Percentiles rank a stretch among this genome's conserved stretches.
These are phyloP conservation scores for Limnothrissa miodon DNA, from an alignment of 2,113 vertebrate genomes.

Conservation along the genomic window DNA sequence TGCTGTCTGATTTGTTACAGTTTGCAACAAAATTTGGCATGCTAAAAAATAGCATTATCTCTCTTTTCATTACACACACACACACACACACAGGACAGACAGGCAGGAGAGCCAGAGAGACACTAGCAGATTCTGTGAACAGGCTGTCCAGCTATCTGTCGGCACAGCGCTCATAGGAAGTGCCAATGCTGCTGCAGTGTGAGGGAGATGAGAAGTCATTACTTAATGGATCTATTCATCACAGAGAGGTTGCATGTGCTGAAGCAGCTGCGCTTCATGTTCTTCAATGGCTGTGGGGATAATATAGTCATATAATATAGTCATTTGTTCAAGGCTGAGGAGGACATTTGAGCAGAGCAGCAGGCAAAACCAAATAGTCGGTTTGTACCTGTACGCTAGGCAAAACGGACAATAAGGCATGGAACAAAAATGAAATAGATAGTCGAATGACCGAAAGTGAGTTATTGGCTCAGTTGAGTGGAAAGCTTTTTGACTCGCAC, in stretches of 20 bases:
- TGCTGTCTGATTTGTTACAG: background rate
- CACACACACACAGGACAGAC: background rate
- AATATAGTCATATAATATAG: background rate
- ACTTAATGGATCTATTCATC: background rate
- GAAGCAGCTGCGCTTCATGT: background rate
- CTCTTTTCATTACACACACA: background rate
- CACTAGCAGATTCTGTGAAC: background rate
- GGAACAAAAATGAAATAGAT: background rate
- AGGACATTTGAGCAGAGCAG: background rate
- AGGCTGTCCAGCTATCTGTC: background rate
- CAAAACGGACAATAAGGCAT: background rate
- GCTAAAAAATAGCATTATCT: too few species aligned
- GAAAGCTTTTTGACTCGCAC: background rate
- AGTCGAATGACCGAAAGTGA: background rate
- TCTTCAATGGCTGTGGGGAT: background rate
- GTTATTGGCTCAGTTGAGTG: background rate
- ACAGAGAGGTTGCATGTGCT: background rate
- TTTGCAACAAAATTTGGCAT: too few species aligned
- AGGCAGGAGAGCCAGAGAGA: background rate
- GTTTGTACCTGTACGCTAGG: background rate
- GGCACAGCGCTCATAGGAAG: background rate
- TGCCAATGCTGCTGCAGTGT: background rate
- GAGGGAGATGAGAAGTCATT: background rate
- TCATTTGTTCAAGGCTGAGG: background rate
- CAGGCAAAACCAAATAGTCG: background rate